Conservation (phyloP, 2,888 invertebrate genomes). For the Lordiphosa andalusiaca region DNA sequence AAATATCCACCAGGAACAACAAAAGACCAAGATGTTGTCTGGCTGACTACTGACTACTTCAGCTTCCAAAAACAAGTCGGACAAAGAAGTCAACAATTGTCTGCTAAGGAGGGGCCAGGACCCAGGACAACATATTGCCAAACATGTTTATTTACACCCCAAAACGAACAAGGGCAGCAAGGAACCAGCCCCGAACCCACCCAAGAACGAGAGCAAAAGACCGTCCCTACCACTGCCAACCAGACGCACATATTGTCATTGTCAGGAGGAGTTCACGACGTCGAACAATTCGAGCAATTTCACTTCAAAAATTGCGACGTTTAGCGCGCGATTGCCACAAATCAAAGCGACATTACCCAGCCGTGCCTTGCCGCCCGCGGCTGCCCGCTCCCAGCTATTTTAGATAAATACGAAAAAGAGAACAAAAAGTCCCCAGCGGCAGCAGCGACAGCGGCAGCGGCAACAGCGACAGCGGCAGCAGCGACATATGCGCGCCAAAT, state of each 20-base stretch:
- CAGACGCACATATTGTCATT: slow-evolving; percentile 46
- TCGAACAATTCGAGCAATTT: slow-evolving; percentile 71
- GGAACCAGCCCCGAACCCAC: slow-evolving; percentile 8
- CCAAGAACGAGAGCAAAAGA: slow-evolving; percentile 29
- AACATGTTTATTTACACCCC: slow-evolving; percentile 69
- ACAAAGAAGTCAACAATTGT: slow-evolving; percentile 29
- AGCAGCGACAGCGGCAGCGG: slow-evolving; percentile 21
- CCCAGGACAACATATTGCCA: slow-evolving; percentile 60
- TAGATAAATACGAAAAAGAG: slow-evolving; percentile 57
- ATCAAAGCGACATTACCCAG: slow-evolving; percentile 69
- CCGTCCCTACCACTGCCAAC: slow-evolving; percentile 8
- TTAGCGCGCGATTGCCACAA: slow-evolving; percentile 74
- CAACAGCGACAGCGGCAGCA: slow-evolving; percentile 27
- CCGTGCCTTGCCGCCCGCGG: slow-evolving; percentile 5
- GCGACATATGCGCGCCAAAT: slow-evolving; percentile 71
- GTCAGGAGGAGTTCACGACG: slow-evolving; percentile 34
- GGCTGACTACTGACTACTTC: slow-evolving; percentile 4
- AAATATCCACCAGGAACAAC: slow-evolving; percentile 30
- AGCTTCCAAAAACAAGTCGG: slow-evolving; percentile 11
- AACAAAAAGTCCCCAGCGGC: slow-evolving; percentile 43
- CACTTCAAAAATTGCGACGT: slow-evolving; percentile 73
- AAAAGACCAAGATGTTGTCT: slow-evolving; percentile 35
- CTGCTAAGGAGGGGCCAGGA: slow-evolving; percentile 24
- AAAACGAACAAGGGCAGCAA: slow-evolving; percentile 55
- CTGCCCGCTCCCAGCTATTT: slow-evolving; percentile 22